These are phyloP conservation scores for Neria commutata DNA, from an alignment of 2,888 invertebrate genomes.

Conservation along the genomic window DNA sequence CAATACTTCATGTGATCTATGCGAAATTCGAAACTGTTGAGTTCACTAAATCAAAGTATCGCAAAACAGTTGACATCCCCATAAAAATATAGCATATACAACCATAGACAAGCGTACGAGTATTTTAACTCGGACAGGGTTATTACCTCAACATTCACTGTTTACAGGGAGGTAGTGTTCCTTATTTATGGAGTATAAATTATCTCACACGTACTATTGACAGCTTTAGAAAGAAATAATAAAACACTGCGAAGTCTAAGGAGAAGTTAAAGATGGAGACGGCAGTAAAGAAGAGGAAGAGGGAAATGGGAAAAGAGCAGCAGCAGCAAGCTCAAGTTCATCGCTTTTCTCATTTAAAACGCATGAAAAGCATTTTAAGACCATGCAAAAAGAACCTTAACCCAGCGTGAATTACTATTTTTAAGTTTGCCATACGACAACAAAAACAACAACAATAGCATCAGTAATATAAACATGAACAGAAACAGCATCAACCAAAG, in stretches of 20 bases:
- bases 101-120: neutral
- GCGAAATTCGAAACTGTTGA: neutral
- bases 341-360: neutral
- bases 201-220: constrained; percentile 55
- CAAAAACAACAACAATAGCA: neutral
- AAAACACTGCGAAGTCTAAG: constrained; percentile 38
- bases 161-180: constrained; percentile 6
- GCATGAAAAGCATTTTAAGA: neutral
- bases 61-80: neutral
- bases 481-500: neutral
- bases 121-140: too few relatives aligned
- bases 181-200: constrained; percentile 54
- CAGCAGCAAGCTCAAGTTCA: too few relatives aligned
- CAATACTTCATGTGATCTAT: neutral
- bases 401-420: constrained; percentile 1
- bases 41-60: neutral
- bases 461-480: neutral
- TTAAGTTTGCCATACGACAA: neutral
- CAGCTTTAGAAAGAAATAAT: constrained; percentile 54
- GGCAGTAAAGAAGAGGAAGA: too few relatives aligned
- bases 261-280: too few relatives aligned
- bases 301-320: too few relatives aligned
- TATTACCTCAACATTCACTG: neutral
- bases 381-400: constrained; percentile 8
- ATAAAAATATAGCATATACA: neutral